Evolutionary conservation across 2,888 invertebrate species (phyloP), one percentile per base, ranked within the genome.

Genomic region (Bombylius major): DNA sequence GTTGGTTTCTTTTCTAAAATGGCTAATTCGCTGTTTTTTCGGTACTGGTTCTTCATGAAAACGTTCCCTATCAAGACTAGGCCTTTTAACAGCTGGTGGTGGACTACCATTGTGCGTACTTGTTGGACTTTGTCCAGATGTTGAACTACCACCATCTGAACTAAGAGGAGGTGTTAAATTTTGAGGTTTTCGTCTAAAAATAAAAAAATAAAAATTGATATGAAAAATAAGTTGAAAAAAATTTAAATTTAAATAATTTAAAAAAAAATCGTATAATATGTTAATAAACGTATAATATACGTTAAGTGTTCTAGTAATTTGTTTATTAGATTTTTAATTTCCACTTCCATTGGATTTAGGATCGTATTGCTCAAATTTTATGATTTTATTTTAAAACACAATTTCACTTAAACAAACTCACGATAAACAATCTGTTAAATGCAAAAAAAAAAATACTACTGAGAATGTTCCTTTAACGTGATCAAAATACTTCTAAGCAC

Each of bases 81-180:
- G 82, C 70, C 82, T 77, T 67, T 81, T 82, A 75, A 79, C 71
- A 56, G 77, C 70, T 9, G 79, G 77, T 11, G 87, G 87, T 60
- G 88, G 88, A 58, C 87, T 88, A 59, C 83, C 84, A 36, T 83
- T 83, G 65, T 82, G 84, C 56, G 82, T 83, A 65, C 83, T 83
- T 56, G 82, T 83, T 5, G 91, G 86, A 59, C 90, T 89, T 67
- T 88, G 88, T 48, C 89, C 87, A 65, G 84, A 83, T 49, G 83
- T 82, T 45, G 88, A 87, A 64, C 84, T 84, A 62, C 84, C 82
- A 58, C 82, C 82, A 69, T 91, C 91, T 66, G 89, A 89, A 70
- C 89, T 88, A 62, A 89, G 83, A 46, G 92, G 91, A 59, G 92
- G 91, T 59, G 91, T 92, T 67, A 92, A 78, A 76, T 91, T 92